Conservation (phyloP, 2,797 vertebrate species). For the Eremophila alpestris region DNA sequence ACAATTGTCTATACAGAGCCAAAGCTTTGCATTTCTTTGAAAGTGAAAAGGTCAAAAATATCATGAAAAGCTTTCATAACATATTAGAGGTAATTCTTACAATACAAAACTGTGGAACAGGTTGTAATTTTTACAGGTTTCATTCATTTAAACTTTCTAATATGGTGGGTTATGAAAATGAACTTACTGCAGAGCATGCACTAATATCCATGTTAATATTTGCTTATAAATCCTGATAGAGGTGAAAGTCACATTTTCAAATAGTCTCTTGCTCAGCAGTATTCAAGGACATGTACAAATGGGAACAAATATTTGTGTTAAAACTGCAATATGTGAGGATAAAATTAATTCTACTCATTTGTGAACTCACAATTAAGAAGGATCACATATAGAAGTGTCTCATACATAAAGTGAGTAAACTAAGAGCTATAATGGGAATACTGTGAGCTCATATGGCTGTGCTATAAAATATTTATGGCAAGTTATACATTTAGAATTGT, state of each 20-base stretch:
- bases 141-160: background rate
- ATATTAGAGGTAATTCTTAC: background rate
- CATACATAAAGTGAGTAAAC: background rate
- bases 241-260: background rate
- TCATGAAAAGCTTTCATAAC: background rate
- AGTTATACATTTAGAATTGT: background rate
- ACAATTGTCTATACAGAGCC: background rate
- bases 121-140: background rate
- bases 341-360: conserved; percentile 28
- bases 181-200: background rate
- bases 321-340: background rate
- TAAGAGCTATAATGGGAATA: background rate
- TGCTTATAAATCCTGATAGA: background rate
- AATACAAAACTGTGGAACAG: background rate
- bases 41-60: background rate
- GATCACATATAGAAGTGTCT: background rate
- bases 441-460: background rate
- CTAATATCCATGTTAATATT: background rate
- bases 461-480: background rate
- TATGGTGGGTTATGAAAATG: background rate
- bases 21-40: background rate
- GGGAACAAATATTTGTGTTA: background rate
- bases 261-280: background rate
- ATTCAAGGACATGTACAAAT: conserved; percentile 5
- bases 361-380: background rate